phyloP scores from a whole-genome alignment of 1,140 invertebrate genomes.

The Monochamus saltuarius region DNA sequence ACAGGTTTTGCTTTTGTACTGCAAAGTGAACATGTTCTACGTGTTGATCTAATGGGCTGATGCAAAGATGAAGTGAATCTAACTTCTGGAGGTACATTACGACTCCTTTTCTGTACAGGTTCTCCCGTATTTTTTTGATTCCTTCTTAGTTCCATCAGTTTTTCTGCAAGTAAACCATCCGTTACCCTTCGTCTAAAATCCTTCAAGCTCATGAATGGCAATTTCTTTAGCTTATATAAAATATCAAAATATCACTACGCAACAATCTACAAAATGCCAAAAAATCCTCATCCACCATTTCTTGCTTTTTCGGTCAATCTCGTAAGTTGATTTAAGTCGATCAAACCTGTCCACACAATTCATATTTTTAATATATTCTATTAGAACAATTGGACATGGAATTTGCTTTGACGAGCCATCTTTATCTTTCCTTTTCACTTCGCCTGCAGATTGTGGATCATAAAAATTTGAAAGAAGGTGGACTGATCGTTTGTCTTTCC shows the following conservation, averaged over 20 bases:
- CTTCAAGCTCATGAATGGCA: slow-evolving; percentile 3
- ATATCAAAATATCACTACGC: no score
- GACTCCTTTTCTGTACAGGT: slow-evolving; percentile 20
- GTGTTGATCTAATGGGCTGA: slow-evolving; percentile 11
- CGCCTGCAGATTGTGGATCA: slow-evolving; percentile 27
- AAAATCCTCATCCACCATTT: no score
- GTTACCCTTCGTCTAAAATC: slow-evolving; percentile 3
- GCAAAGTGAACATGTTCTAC: slow-evolving; percentile 14
- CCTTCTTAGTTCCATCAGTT: background rate
- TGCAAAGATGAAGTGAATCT: slow-evolving; percentile 4
- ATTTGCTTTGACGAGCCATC: slow-evolving; percentile 40
- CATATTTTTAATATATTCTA: slow-evolving; percentile 49
- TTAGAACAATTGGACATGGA: slow-evolving; percentile 39
- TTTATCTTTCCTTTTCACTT: slow-evolving; percentile 43
- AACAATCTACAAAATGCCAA: no score
- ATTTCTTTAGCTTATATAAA: slow-evolving; percentile 5
- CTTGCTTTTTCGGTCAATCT: slow-evolving; percentile 48
- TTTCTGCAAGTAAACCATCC: slow-evolving; percentile 4
- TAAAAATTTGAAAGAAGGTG: slow-evolving; percentile 42
- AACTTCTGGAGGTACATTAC: no score
- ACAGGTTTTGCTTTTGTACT: slow-evolving; percentile 12
- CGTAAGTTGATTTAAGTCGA: slow-evolving; percentile 36
- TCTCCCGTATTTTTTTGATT: slow-evolving; percentile 3
- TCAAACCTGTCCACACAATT: slow-evolving; percentile 48
- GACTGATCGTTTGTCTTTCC: slow-evolving; percentile 41